These are phyloP conservation scores for Puma concolor DNA, from an alignment of 2,113 vertebrate species.

Conservation along the genomic window DNA sequence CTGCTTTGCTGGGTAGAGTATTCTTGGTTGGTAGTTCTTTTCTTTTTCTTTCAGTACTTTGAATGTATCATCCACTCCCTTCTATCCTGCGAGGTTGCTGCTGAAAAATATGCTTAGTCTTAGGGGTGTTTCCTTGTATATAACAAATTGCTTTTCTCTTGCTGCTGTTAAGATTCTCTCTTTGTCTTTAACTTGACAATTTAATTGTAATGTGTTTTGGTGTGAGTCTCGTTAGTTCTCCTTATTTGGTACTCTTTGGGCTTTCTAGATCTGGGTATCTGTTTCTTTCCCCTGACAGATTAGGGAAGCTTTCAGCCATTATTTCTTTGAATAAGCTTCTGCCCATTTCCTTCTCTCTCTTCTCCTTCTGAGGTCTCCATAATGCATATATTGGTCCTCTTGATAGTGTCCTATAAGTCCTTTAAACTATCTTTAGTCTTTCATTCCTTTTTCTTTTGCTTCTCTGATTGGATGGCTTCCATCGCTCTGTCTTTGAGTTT, in stretches of 20 bases:
- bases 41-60: background rate
- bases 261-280: background rate
- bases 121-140: background rate
- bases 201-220: background rate
- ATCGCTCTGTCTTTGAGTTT: background rate
- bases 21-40: background rate
- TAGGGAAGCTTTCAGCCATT: background rate
- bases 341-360: background rate
- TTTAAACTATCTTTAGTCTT: background rate
- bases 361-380: background rate
- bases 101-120: background rate
- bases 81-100: background rate
- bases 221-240: background rate
- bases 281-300: background rate
- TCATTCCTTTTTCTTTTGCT: background rate
- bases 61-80: background rate
- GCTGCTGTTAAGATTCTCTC: background rate
- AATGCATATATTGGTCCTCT: background rate
- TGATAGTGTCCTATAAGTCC: background rate
- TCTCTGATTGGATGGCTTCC: background rate
- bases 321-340: background rate
- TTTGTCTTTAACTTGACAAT: background rate
- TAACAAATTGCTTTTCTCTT: background rate
- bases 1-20: background rate
- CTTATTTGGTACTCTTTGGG: background rate